Base-by-base conservation (phyloP, 2,797 vertebrate species). In the Aphelocoma californica region DNA sequence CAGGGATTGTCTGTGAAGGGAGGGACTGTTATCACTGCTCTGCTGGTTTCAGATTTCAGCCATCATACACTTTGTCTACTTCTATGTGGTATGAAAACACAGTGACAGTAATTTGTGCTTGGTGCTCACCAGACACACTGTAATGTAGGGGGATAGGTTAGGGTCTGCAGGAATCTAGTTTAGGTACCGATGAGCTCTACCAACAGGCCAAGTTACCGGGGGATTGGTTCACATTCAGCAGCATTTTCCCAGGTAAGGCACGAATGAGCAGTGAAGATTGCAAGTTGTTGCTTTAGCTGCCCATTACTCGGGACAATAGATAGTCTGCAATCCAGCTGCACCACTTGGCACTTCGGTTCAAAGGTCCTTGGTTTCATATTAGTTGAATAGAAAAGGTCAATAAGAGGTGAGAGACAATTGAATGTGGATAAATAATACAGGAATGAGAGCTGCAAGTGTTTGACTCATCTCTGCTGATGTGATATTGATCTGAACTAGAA, bases 401-500 rank as follows among this genome's bases (percentile, higher is more conserved):
- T 72, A 81, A 80, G 42, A 91, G 60, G 82, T 92, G 81, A 88
- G 51, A 94, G 66, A 93, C 70, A 94, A 88, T 44, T 86, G 71
- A 70, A 92, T 78, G 77, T 81, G 92, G 70, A 90, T 93, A 92
- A 95, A 92, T 95, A 92, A 90, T 90, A 86, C 69, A 83, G 67
- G 54, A 91, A 84, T 38, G 77, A 84, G 62, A 78, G 31, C 64
- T 93, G 80, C 36, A 75, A 83, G 77, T 78, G 36, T 93, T 93
- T 96, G 93, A 93, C 85, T 88, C 56, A 60, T 92, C 51, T 48
- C 60, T 94, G 60, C 66, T 96, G 85, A 91, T 79, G 74, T 88
- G 80, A 90, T 95, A 88, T 86, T 7, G 51, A 92, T 93, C 83
- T 93, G 81, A 90, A 90, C 45, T 79, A 69, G 82, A 89, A 95